phyloP scores from a whole-genome alignment of 2,888 invertebrate species.

The Napeogenes sylphis region DNA sequence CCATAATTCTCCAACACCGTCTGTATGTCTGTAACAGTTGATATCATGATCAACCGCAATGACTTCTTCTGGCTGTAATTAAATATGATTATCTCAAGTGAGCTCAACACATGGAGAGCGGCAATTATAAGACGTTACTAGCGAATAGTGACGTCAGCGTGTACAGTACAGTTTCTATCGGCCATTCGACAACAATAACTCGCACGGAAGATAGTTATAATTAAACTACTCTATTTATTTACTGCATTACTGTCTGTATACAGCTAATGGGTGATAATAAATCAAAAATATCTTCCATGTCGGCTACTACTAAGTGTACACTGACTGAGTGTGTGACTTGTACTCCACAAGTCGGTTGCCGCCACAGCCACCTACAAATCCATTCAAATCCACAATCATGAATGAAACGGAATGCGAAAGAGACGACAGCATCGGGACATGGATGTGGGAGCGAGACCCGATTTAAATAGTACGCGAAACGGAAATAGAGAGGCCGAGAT shows the following conservation, averaged over 20 bases:
- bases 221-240: conserved; percentile 35
- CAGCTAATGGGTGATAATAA: neutral
- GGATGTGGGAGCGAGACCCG: conserved; percentile 56
- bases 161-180: conserved; percentile 57
- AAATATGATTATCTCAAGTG: conserved; percentile 62
- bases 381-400: conserved; percentile 73
- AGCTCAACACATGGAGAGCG: conserved; percentile 71
- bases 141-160: conserved; percentile 39
- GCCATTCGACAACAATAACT: conserved; percentile 63
- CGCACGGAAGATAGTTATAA: conserved; percentile 64
- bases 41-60: conserved; percentile 75
- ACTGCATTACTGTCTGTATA: neutral
- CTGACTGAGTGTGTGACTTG: too few species aligned
- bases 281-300: conserved; percentile 30
- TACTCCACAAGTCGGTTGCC: conserved; percentile 40
- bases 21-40: conserved; percentile 72
- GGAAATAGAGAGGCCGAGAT: conserved; percentile 76
- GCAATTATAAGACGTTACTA: conserved; percentile 72
- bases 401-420: conserved; percentile 74
- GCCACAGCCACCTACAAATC: conserved; percentile 57
- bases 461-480: conserved; percentile 76
- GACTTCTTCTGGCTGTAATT: conserved; percentile 71
- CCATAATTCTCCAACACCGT: conserved; percentile 59
- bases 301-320: conserved; percentile 30
- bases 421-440: conserved; percentile 44